These are phyloP conservation scores for Oscheius sp. DNA, from an alignment of 2,888 invertebrate genomes.

Conservation along the genomic window DNA sequence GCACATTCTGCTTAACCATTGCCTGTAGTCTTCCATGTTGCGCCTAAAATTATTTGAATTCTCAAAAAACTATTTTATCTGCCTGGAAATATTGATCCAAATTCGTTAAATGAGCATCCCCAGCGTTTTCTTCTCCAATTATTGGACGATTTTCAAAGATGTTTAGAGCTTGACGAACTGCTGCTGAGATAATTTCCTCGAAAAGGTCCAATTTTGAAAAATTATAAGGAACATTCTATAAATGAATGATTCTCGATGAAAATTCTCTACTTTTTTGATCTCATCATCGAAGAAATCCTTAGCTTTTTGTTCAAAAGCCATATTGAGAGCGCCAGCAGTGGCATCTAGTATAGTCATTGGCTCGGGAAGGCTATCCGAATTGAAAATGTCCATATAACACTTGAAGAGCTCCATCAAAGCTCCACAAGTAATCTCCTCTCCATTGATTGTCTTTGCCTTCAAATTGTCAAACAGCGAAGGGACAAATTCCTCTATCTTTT, in stretches of 20 bases:
- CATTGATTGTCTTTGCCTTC: conserved; percentile 92
- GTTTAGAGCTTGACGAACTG: neutral
- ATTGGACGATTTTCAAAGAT: neutral
- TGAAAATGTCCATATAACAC: conserved; percentile 90
- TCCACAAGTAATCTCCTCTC: conserved; percentile 87
- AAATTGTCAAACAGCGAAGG: conserved; percentile 90
- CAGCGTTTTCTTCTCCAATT: neutral
- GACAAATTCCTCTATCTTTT: conserved; percentile 80
- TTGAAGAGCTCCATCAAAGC: conserved; percentile 95
- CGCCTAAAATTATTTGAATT: neutral
- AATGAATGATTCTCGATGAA: neutral
- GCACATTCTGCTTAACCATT: neutral
- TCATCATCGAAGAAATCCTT: conserved; percentile 1
- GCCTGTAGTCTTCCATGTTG: neutral
- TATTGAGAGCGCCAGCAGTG: conserved; percentile 14
- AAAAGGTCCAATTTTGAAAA: neutral
- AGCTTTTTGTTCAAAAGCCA: neutral
- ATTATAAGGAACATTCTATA: neutral
- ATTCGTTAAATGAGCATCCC: neutral
- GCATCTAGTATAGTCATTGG: conserved; percentile 95
- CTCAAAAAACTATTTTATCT: neutral
- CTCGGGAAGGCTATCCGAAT: conserved; percentile 94
- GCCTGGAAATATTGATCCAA: neutral
- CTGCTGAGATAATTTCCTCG: neutral
- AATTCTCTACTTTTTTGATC: neutral